phyloP scores from a whole-genome alignment of 2,113 vertebrate genomes.

The Colius striatus region DNA sequence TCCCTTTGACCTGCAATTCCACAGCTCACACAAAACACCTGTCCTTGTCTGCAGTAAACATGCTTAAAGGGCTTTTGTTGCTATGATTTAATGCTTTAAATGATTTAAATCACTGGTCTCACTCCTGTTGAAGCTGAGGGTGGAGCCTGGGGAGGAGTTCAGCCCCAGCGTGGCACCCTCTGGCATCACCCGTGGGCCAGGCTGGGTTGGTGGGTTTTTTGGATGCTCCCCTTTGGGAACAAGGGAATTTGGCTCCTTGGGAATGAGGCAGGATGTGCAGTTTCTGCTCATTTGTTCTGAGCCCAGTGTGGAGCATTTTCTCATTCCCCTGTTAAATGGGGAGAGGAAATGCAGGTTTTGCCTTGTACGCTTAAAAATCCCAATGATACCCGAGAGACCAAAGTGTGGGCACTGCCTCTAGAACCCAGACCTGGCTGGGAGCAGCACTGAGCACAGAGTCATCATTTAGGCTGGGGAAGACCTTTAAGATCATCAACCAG shows the following conservation, averaged over 20 bases:
- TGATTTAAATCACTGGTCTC: fast-evolving
- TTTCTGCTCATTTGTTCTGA: not conserved
- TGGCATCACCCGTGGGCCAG: fast-evolving
- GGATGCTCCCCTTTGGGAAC: not conserved
- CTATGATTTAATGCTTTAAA: too few relatives aligned
- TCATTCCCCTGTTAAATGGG: fast-evolving
- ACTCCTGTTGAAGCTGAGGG: fast-evolving
- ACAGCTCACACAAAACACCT: fast-evolving
- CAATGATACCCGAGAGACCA: not conserved
- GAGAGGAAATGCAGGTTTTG: fast-evolving
- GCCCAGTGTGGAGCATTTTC: fast-evolving
- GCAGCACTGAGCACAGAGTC: fast-evolving
- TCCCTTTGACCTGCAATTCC: not conserved
- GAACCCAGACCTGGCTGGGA: not conserved
- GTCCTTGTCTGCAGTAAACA: fast-evolving
- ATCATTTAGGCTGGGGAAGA: too few relatives aligned
- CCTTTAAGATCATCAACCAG: not conserved
- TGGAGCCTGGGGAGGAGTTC: not conserved
- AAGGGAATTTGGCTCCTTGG: not conserved
- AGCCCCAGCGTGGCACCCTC: not conserved
- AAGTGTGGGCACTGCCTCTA: not conserved
- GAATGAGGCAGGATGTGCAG: fast-evolving
- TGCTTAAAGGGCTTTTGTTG: fast-evolving
- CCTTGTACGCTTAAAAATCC: not conserved
- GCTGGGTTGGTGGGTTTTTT: fast-evolving